Conservation (phyloP, 2,113 vertebrate species). For the Morphnarchus princeps region DNA sequence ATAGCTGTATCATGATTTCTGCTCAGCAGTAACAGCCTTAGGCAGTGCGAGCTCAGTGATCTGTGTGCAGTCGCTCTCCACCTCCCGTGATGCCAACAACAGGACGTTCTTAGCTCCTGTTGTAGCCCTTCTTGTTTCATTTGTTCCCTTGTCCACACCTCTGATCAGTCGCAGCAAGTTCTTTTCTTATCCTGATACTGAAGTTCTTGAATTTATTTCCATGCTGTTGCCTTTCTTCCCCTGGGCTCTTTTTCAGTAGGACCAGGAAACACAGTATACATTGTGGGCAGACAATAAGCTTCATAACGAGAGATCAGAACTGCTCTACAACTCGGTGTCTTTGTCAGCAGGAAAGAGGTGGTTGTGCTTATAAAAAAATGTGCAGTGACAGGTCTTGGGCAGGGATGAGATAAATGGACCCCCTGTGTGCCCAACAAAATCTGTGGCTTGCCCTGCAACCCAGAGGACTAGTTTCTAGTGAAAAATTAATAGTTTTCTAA, state of each 20-base stretch:
- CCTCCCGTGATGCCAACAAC: conserved; percentile 8
- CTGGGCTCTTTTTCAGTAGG: background rate
- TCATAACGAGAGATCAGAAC: background rate
- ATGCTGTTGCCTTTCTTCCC: background rate
- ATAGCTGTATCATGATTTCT: conserved; percentile 22
- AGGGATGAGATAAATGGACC: background rate
- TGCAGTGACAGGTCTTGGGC: background rate
- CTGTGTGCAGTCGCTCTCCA: background rate
- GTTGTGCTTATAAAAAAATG: background rate
- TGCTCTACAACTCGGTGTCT: background rate
- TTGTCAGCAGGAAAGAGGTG: background rate
- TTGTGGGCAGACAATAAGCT: background rate
- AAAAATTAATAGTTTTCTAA: background rate
- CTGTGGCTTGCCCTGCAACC: background rate
- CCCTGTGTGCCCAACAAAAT: background rate
- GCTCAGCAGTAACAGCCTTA: conserved; percentile 48
- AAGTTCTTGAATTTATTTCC: conserved; percentile 19
- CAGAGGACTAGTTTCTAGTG: background rate
- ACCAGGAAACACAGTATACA: background rate
- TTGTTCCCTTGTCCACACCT: background rate
- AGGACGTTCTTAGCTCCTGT: background rate
- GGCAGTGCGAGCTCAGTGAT: conserved; percentile 33
- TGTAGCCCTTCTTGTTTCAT: conserved; percentile 5
- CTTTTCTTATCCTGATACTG: background rate
- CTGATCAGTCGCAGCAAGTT: background rate